These are phyloP conservation scores for Pocillopora meandrina DNA, from an alignment of 92 coral and sea anemone genomes.

Conservation along the genomic window DNA sequence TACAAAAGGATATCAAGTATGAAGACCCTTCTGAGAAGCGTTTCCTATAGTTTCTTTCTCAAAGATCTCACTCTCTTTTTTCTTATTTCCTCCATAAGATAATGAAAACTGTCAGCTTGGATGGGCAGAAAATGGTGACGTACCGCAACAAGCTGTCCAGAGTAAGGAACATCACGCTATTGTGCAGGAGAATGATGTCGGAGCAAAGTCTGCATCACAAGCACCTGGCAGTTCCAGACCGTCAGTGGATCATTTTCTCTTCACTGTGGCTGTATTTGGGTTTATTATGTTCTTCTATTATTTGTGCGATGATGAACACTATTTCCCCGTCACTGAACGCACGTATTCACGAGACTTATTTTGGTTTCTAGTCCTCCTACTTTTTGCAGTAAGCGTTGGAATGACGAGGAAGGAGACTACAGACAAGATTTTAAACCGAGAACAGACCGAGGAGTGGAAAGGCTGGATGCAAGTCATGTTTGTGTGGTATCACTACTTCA, in stretches of 20 bases:
- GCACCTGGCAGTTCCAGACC: not conserved
- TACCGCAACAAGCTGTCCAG: not conserved
- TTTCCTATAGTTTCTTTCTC: not conserved
- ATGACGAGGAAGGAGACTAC: constrained; percentile 63
- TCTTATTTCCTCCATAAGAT: constrained; percentile 3
- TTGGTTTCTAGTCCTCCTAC: constrained; percentile 61
- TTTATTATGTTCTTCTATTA: constrained; percentile 68
- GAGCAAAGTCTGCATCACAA: not conserved
- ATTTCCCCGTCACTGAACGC: constrained; percentile 82
- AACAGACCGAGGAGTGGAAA: constrained; percentile 94
- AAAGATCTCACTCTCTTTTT: not conserved
- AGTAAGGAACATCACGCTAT: not conserved
- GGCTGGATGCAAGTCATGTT: constrained; percentile 91
- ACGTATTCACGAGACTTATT: constrained; percentile 88
- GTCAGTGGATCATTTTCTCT: constrained; percentile 60
- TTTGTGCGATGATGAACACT: constrained; percentile 83
- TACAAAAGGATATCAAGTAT: not conserved
- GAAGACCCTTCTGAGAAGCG: not conserved
- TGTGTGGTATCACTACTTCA: constrained; percentile 91
- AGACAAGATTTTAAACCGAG: constrained; percentile 69
- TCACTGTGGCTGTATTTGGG: constrained; percentile 55
- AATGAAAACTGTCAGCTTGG: not conserved
- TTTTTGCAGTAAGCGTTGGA: constrained; percentile 68
- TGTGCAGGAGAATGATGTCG: not conserved
- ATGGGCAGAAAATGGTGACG: constrained; percentile 21